phyloP scores from a whole-genome alignment of 35 echinoderm and acorn worm species.

The Ophiothrix spiculata region DNA sequence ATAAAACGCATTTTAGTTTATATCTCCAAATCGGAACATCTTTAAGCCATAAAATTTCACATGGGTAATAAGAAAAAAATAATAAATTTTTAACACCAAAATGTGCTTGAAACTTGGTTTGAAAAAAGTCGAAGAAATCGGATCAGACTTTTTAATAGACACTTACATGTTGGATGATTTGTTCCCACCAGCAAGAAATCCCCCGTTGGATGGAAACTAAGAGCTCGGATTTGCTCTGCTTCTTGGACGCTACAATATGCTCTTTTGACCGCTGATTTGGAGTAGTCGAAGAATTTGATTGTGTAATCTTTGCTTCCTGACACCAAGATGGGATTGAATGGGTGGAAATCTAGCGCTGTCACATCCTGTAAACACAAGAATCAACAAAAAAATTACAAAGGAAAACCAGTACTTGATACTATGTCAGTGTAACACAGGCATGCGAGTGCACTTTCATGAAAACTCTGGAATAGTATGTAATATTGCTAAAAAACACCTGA shows the following conservation, averaged over 20 bases:
- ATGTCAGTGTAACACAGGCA: too few relatives aligned
- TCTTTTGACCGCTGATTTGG: conserved; percentile 86
- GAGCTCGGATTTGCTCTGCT: conserved; percentile 55
- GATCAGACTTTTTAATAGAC: neutral
- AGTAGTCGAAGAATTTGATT: conserved; percentile 90
- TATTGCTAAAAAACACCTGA: too few relatives aligned
- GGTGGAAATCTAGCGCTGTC: conserved; percentile 91
- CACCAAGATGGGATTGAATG: conserved; percentile 50
- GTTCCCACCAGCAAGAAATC: conserved; percentile 92
- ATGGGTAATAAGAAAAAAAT: too few relatives aligned
- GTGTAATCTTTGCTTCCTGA: conserved; percentile 97
- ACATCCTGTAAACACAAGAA: conserved; percentile 41
- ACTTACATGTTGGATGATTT: conserved; percentile 94
- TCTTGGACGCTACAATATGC: conserved; percentile 83
- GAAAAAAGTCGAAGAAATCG: too few relatives aligned
- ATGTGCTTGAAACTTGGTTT: too few relatives aligned
- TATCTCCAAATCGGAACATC: too few relatives aligned
- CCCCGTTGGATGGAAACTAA: conserved; percentile 75
- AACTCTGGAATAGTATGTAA: too few relatives aligned
- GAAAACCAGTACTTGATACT: too few relatives aligned
- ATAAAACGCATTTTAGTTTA: too few relatives aligned
- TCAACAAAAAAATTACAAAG: neutral
- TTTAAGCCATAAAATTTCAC: too few relatives aligned
- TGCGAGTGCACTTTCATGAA: too few relatives aligned
- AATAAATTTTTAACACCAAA: too few relatives aligned